These are phyloP conservation scores for Orestias chungarensis DNA, from an alignment of 2,797 vertebrate genomes.

Conservation along the genomic window DNA sequence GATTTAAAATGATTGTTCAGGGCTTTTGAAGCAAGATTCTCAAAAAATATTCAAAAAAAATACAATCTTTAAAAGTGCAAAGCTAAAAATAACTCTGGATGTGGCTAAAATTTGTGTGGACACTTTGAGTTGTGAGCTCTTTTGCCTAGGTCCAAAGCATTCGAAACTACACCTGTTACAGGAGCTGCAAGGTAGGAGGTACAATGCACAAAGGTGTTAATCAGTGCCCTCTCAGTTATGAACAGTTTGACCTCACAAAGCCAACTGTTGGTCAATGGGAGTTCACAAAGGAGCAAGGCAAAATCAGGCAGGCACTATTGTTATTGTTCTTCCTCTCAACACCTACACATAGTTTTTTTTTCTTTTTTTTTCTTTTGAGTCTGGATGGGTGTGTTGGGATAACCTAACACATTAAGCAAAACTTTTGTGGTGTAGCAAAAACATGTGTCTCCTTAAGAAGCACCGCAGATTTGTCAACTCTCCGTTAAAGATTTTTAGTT, in stretches of 20 bases:
- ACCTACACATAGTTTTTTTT: conserved; percentile 57
- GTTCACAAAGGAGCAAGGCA: conserved; percentile 64
- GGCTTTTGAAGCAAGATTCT: background rate
- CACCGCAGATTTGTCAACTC: conserved; percentile 18
- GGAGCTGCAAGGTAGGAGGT: conserved; percentile 28
- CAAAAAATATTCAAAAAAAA: background rate
- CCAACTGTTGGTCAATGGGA: conserved; percentile 60
- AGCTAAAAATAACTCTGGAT: conserved; percentile 4
- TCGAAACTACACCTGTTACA: conserved; percentile 23
- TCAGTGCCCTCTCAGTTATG: conserved; percentile 56
- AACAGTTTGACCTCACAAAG: conserved; percentile 61
- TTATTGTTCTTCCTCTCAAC: conserved; percentile 54
- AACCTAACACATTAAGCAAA: conserved; percentile 25
- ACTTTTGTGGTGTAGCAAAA: conserved; percentile 33
- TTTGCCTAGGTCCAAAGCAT: conserved; percentile 13
- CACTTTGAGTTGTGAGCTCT: conserved; percentile 29
- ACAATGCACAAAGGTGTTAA: conserved; percentile 27
- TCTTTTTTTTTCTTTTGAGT: no score
- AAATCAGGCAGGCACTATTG: conserved; percentile 55
- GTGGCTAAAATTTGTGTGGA: conserved; percentile 31
- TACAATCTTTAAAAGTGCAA: background rate
- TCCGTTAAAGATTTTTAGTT: conserved; percentile 4
- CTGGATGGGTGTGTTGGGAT: no score
- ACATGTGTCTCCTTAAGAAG: conserved; percentile 21
- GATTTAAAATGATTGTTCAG: background rate